Base-by-base conservation (phyloP, 2,888 invertebrate species). In the Sminthurides aquaticus region DNA sequence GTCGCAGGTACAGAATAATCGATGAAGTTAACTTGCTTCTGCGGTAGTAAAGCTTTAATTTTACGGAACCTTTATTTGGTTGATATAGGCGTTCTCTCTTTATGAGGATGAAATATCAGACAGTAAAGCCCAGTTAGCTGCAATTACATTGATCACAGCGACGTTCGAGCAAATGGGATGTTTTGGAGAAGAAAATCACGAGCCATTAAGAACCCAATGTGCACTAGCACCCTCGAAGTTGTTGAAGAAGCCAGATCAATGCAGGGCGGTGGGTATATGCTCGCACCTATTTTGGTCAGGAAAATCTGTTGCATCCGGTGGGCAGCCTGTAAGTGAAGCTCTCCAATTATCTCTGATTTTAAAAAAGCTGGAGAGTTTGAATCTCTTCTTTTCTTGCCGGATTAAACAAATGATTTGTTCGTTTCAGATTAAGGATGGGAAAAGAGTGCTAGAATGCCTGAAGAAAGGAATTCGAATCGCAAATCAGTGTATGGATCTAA, bases 91-190 rank as follows among this genome's bases (percentile, higher is more conserved):
- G 0, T 98, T 99, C 80, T 92, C 96, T 0, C 79, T 99, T 62
- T 99, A 98, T 78, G 98, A 99, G 79, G 99, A 99, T 79, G 98
- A 98, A 80, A 93, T 99, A 76, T 92, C 93, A 1, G 98, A 98
- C 79, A 94, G 94, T 64, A 95, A 95, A 78, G 93, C 96, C 1
- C 98, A 99, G 78, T 79, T 98, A 67, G 92, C 96, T 0, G 96
- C 97, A 49, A 94, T 99, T 63, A 94, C 94, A 0, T 82, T 98
- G 34, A 92, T 99, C 64, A 93, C 96, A 66, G 95, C 92, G 52
- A 95, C 97, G 0, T 87, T 98, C 72, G 95, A 98, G 78, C 91
- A 93, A 78, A 91, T 95, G 82, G 86, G 88, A 68, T 97, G 96
- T 75, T 96, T 98, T 75, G 87, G 90, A 73, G 94, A 94, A 69